Percentiles rank a stretch among this genome's conserved stretches.
These are phyloP conservation scores for Psilanteris sp. DNA, from an alignment of 1,140 invertebrate genomes.

Conservation along the genomic window DNA sequence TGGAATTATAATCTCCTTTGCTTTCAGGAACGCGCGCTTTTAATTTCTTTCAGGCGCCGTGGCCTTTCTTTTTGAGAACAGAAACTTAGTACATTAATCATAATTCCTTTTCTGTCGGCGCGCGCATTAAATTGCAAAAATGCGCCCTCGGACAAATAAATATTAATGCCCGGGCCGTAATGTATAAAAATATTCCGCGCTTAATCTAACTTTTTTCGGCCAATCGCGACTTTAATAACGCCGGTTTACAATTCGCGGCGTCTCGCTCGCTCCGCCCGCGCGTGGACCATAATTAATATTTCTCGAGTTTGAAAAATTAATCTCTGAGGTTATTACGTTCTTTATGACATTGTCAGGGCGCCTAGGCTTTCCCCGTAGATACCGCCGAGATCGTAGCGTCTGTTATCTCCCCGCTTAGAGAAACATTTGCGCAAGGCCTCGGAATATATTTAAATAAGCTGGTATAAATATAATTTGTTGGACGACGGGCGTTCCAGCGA, in stretches of 20 bases:
- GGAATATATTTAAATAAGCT: slow-evolving; percentile 77
- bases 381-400: slow-evolving; percentile 44
- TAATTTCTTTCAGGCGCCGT: slow-evolving; percentile 34
- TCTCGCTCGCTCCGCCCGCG: slow-evolving; percentile 5
- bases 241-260: slow-evolving; percentile 39
- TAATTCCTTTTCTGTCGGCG: slow-evolving; percentile 33
- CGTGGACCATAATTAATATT: slow-evolving; percentile 63
- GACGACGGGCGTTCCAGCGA: slow-evolving; percentile 67
- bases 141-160: slow-evolving; percentile 35
- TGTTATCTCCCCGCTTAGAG: slow-evolving; percentile 65
- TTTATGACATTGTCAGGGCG: slow-evolving; percentile 62
- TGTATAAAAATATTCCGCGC: slow-evolving; percentile 40
- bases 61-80: slow-evolving; percentile 41
- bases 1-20: slow-evolving; percentile 41
- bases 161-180: slow-evolving; percentile 33
- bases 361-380: slow-evolving; percentile 59
- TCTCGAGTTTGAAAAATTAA: slow-evolving; percentile 66
- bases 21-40: slow-evolving; percentile 22
- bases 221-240: slow-evolving; percentile 59
- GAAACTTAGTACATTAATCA: slow-evolving; percentile 50
- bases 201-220: slow-evolving; percentile 49
- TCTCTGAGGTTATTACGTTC: slow-evolving; percentile 63
- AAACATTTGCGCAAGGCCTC: slow-evolving; percentile 67
- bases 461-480: slow-evolving; percentile 78
- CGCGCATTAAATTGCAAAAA: slow-evolving; percentile 50